Evolutionary conservation across 2,888 invertebrate species (phyloP), one percentile per base, ranked within the genome.

Genomic region (Sphinx pinastri): DNA sequence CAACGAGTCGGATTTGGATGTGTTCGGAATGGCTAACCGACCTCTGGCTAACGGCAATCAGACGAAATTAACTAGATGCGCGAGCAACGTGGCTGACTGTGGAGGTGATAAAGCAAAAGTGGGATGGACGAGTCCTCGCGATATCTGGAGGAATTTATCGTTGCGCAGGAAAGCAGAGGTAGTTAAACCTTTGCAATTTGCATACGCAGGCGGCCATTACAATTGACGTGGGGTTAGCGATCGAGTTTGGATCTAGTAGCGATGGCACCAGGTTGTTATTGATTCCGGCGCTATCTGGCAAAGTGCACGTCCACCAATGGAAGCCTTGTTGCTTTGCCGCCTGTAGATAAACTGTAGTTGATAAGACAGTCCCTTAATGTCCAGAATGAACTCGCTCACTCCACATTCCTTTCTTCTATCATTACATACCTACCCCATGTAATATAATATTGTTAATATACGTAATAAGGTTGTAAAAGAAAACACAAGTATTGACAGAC

Each of bases 81-180:
- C 91, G 25, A 94, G 94, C 79, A 92, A 88, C 78, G 94, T 93
- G 71, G 89, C 88, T 74, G 93, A 93, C 79, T 85, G 85, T 80
- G 87, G 79, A 68, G 76, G 83, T 77, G 93, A 93, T 84, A 94
- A 92, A 85, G 75, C 88, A 74, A 94, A 93, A 86, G 87, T 88
- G 76, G 93, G 91, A 77, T 94, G 94, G 94, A 91, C 88, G 31
- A 93, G 93, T 84, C 94, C 94, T 58, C 87, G 94, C 60, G 94
- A 94, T 74, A 91, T 94, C 81, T 94, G 94, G 94, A 88, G 94
- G 77, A 94, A 94, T 76, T 87, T 94, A 74, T 94, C 94, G 54
- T 78, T 94, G 75, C 88, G 94, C 72, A 89, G 93, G 79, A 94
- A 93, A 80, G 90, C 89, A 12, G 93, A 94, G 94, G 94, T 94